Conservation (phyloP, 2,888 invertebrate genomes). For the Anoncus sp. region DNA sequence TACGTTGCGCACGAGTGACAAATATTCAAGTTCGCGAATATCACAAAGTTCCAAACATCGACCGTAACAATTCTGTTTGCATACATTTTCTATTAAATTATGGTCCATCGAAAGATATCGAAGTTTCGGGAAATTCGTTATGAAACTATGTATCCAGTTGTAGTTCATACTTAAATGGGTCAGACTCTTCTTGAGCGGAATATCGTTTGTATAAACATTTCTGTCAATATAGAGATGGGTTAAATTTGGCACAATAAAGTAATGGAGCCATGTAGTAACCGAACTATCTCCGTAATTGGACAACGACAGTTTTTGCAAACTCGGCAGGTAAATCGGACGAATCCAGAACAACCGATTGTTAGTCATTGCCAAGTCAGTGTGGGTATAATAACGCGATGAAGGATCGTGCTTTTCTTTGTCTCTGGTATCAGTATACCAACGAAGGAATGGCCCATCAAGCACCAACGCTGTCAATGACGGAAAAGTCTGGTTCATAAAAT, state of each 20-base stretch:
- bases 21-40: conserved; percentile 19
- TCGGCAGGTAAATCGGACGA: conserved; percentile 3
- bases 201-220: not conserved
- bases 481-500: not conserved
- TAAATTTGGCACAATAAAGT: conserved; percentile 8
- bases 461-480: conserved; percentile 19
- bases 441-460: conserved; percentile 13
- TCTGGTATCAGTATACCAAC: not conserved
- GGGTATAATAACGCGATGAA: not conserved
- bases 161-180: conserved; percentile 21
- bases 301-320: conserved; percentile 29
- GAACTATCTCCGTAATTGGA: not conserved
- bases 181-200: not conserved
- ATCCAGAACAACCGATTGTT: not conserved
- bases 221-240: conserved; percentile 26
- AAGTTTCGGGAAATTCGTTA: conserved; percentile 5
- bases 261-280: not conserved
- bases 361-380: not conserved
- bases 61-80: not conserved
- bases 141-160: not conserved
- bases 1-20: conserved; percentile 14
- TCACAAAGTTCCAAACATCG: not conserved
- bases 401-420: too few relatives aligned
- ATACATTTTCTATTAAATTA: not conserved
- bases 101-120: conserved; percentile 20